phyloP scores from a whole-genome alignment of 2,888 invertebrate species.

The Melanostoma mellinum region DNA sequence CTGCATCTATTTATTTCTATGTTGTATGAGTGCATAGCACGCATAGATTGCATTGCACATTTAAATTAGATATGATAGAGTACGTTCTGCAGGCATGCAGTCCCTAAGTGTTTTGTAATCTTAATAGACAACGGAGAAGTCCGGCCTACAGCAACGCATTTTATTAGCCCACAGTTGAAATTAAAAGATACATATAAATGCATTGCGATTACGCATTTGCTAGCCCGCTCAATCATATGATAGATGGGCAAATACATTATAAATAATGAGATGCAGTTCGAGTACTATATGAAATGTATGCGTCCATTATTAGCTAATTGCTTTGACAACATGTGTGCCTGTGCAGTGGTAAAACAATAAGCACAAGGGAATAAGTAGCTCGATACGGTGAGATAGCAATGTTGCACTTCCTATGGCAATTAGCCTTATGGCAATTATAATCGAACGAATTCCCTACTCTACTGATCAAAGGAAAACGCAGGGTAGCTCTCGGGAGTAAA shows the following conservation, averaged over 20 bases:
- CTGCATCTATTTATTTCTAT: constrained; percentile 31
- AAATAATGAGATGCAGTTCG: constrained; percentile 68
- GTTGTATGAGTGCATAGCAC: neutral
- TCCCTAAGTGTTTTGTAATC: constrained; percentile 53
- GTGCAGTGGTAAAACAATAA: constrained; percentile 13
- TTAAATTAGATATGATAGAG: neutral
- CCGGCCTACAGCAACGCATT: constrained; percentile 43
- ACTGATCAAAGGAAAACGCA: neutral
- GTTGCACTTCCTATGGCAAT: constrained; percentile 6
- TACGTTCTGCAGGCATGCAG: neutral
- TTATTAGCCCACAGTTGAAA: constrained; percentile 64
- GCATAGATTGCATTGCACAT: neutral
- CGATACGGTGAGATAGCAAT: constrained; percentile 12
- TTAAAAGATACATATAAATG: constrained; percentile 57
- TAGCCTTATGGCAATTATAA: constrained; percentile 27
- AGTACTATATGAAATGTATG: constrained; percentile 46
- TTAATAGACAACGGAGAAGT: constrained; percentile 23
- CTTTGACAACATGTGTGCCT: constrained; percentile 45
- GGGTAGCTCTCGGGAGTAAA: no score
- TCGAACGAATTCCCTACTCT: constrained; percentile 11
- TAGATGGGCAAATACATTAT: constrained; percentile 67
- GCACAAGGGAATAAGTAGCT: constrained; percentile 15
- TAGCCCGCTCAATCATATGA: constrained; percentile 63
- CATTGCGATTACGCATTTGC: constrained; percentile 56
- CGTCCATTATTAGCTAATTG: constrained; percentile 69